Evolutionary conservation across 2,113 vertebrate species (phyloP).

Genomic region (Microcebus tavaratra): DNA sequence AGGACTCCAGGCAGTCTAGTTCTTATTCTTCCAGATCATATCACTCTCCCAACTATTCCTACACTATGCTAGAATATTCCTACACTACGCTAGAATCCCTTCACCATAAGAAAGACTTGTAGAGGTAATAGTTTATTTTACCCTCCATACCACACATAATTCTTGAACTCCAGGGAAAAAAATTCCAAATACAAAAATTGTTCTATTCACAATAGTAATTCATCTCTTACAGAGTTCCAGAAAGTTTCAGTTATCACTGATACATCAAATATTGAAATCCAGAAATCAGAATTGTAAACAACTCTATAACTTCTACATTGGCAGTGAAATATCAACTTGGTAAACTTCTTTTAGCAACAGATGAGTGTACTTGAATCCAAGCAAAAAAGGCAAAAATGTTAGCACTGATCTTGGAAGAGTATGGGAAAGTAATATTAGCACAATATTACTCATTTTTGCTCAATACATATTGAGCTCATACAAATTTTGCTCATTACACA

Average conservation of each 20-base stretch:
- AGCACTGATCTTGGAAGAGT: neutral
- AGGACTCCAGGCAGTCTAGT: neutral
- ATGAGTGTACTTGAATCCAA: neutral
- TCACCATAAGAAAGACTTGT: neutral
- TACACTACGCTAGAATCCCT: neutral
- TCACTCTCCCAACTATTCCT: neutral
- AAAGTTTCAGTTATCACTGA: neutral
- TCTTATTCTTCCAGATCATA: neutral
- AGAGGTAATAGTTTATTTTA: neutral
- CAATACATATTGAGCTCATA: too few species aligned
- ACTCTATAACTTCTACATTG: neutral
- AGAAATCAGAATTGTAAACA: conserved; percentile 4
- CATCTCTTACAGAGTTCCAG: neutral
- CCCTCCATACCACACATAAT: neutral
- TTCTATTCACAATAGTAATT: neutral
- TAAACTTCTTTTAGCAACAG: neutral
- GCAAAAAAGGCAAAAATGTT: neutral
- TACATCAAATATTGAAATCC: neutral
- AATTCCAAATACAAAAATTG: neutral
- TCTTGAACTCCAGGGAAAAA: neutral
- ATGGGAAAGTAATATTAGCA: neutral
- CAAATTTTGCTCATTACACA: too few species aligned
- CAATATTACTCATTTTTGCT: too few species aligned
- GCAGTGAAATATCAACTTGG: neutral
- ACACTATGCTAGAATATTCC: neutral